phyloP scores from a whole-genome alignment of 2,888 invertebrate genomes.

The Eueremaeus valkanovi region DNA sequence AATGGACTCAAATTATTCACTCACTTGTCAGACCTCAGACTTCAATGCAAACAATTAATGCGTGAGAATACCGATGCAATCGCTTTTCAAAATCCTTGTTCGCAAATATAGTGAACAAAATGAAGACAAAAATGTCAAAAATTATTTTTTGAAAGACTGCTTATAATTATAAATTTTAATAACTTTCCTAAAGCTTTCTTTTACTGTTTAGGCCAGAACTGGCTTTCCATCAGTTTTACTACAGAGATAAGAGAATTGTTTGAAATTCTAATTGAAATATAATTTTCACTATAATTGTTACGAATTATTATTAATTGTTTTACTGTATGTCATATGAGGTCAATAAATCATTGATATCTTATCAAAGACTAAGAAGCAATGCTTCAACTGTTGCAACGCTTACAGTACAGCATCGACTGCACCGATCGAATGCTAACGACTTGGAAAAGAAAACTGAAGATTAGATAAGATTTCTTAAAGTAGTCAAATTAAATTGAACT shows the following conservation, averaged over 20 bases:
- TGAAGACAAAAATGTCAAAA: too few species aligned
- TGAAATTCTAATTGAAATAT: not conserved
- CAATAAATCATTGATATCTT: slow-evolving; percentile 11
- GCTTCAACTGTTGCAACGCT: too few species aligned
- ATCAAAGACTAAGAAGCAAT: too few species aligned
- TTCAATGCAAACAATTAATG: not conserved
- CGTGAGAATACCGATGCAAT: not conserved
- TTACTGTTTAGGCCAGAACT: too few species aligned
- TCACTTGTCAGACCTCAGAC: slow-evolving; percentile 6
- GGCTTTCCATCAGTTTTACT: not conserved
- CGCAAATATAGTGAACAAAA: not conserved
- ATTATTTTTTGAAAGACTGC: too few species aligned
- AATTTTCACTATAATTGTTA: slow-evolving; percentile 7
- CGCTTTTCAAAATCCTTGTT: not conserved
- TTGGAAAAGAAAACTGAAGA: too few species aligned
- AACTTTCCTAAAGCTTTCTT: too few species aligned
- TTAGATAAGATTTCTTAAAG: too few species aligned
- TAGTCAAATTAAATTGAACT: too few species aligned
- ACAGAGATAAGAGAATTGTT: not conserved
- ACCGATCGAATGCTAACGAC: too few species aligned
- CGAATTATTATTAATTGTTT: slow-evolving; percentile 32
- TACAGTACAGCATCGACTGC: too few species aligned
- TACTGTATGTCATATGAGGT: not conserved
- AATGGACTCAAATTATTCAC: slow-evolving; percentile 24
- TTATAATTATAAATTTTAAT: too few species aligned